Evolutionary conservation across 53 echinoderm and acorn worm genomes (phyloP).

Genomic region (Echinometra lucunter): DNA sequence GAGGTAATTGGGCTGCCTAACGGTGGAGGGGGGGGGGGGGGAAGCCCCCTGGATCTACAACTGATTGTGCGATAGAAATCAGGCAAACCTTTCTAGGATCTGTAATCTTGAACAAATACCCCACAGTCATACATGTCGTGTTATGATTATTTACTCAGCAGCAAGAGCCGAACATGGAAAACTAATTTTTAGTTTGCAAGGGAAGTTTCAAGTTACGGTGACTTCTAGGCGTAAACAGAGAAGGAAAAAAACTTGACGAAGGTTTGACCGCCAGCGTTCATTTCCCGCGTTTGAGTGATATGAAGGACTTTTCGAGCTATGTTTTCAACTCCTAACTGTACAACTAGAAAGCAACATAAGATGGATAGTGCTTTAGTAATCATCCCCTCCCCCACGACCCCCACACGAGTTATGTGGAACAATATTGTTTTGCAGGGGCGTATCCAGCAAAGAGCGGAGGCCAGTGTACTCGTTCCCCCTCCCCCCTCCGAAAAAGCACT

Average conservation of each 20-base stretch:
- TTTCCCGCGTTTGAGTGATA: slow-evolving; percentile 27
- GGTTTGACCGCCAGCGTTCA: not conserved
- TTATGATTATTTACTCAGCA: slow-evolving; percentile 26
- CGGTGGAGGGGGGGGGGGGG: too few species aligned
- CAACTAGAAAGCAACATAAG: too few species aligned
- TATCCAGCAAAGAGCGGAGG: too few species aligned
- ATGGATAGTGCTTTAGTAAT: too few species aligned
- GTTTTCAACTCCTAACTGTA: too few species aligned
- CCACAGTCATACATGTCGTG: slow-evolving; percentile 1
- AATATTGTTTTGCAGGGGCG: too few species aligned
- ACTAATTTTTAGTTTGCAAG: not conserved
- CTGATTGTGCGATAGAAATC: not conserved
- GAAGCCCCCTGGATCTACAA: too few species aligned
- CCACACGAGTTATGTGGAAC: too few species aligned
- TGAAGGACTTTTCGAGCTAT: not conserved
- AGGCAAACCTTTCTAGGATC: not conserved
- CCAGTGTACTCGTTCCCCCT: too few species aligned
- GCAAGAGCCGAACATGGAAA: not conserved
- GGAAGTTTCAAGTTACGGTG: slow-evolving; percentile 43
- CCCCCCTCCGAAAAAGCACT: too few species aligned
- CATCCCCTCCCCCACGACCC: too few species aligned
- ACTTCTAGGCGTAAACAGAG: not conserved
- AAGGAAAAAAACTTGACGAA: not conserved
- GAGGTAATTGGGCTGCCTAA: too few species aligned
- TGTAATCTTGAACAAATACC: slow-evolving; percentile 10